Evolutionary conservation across 2,888 invertebrate species (phyloP), one percentile per base, ranked within the genome.

Genomic region (Aelia acuminata): DNA sequence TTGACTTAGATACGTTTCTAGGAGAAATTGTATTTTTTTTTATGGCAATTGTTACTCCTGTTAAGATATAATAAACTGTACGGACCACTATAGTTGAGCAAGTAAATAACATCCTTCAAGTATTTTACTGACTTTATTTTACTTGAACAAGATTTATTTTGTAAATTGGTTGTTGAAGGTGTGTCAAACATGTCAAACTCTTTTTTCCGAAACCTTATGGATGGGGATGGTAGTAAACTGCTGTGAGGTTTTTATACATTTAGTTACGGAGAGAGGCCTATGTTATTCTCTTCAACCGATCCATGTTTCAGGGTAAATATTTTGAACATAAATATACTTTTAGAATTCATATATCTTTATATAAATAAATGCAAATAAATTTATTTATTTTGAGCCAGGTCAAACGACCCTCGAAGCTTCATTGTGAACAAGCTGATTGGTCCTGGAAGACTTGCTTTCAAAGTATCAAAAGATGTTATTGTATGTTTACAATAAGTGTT

Each of bases 1-100:
- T 92, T 70, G 93, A 93, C 90, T 91, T 94, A 43, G 93, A 94
- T 91, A 93, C 94, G 87, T 94, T 93, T 89, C 91, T 94, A 5
- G 93, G 93, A 88, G 94, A 95, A 90, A 93, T 95, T 88, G 93
- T 94, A n/a, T n/a, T 15, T 95, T 94, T 91, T 95, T 94, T 90
- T 93, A 92, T 85, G 95, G 95, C 4, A 93, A 93, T 48, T 95
- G 93, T 91, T 92, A 92, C 89, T 93, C 94, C 50, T 95, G 95
- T 90, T 91, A 92, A 26, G 92, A 90, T 3, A 88, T 90, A 84
- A 90, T 93, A 31, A 90, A 91, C 70, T 91, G 91, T 87, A 89
- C 90, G 15, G 88, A 89, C 87, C 8, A 35, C 87, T 43, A 89
- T 91, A 26, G 90, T 91, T 39, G 85, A 89, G 47, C 80, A 89